Conservation (phyloP, 2,797 vertebrate genomes). For the Aselliscus stoliczkanus region DNA sequence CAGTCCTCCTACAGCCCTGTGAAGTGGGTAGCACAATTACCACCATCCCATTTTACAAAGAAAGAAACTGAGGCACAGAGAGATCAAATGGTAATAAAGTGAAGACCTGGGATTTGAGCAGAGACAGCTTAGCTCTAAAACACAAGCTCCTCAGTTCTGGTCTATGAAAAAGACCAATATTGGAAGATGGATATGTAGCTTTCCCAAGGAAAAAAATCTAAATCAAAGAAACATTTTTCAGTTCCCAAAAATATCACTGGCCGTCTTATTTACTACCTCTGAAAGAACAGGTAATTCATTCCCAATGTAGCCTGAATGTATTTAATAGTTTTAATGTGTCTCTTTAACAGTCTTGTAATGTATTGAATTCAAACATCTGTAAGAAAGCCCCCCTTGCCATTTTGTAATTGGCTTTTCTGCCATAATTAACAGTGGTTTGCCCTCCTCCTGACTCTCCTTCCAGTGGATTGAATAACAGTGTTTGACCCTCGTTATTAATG, state of each 20-base stretch:
- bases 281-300: not conserved
- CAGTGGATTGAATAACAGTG: constrained; percentile 30
- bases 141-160: not conserved
- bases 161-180: not conserved
- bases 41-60: not conserved
- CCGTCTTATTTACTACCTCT: not conserved
- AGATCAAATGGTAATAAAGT: not conserved
- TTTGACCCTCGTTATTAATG: constrained; percentile 44
- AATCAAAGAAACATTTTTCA: not conserved
- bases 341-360: constrained; percentile 56
- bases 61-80: not conserved
- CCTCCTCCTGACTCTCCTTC: constrained; percentile 42
- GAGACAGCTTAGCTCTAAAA: not conserved
- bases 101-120: not conserved
- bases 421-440: constrained; percentile 44
- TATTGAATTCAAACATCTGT: constrained; percentile 60
- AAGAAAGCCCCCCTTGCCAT: constrained; percentile 47
- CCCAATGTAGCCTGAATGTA: constrained; percentile 33
- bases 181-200: no score
- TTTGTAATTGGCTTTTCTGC: constrained; percentile 45
- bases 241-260: not conserved
- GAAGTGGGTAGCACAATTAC: fast-evolving
- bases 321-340: not conserved
- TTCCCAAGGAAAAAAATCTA: not conserved
- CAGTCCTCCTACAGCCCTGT: not conserved